These are phyloP conservation scores for Athalia cordata DNA, from an alignment of 2,888 invertebrate species.

Conservation along the genomic window DNA sequence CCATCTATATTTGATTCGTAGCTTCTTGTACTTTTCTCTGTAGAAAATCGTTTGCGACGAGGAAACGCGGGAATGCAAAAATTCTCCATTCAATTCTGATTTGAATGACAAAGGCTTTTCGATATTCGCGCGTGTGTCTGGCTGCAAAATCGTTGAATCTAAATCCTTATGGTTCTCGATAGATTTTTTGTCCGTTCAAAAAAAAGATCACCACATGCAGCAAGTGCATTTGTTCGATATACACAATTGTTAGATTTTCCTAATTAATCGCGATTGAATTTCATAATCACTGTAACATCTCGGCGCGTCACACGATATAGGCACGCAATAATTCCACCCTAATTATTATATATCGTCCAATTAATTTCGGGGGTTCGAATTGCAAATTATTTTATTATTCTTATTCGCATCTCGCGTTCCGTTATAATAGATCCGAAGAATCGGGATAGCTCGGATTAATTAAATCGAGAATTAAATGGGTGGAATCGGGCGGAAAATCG, in stretches of 20 bases:
- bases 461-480: conserved; percentile 43
- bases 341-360: too few relatives aligned
- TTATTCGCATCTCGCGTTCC: background rate
- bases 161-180: background rate
- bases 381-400: too few relatives aligned
- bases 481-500: conserved; percentile 46
- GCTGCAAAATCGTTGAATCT: conserved; percentile 10
- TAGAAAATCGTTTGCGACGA: background rate
- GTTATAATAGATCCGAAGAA: conserved; percentile 37
- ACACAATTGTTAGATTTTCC: too few relatives aligned
- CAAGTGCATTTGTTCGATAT: too few relatives aligned
- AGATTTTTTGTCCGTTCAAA: background rate
- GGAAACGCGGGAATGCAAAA: conserved; percentile 1
- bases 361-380: too few relatives aligned
- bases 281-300: too few relatives aligned
- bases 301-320: too few relatives aligned
- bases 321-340: too few relatives aligned
- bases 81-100: conserved; percentile 24
- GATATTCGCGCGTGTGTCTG: background rate
- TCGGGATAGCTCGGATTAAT: conserved; percentile 37
- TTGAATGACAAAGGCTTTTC: conserved; percentile 17
- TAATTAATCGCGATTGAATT: too few relatives aligned
- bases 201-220: too few relatives aligned
- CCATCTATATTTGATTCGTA: conserved; percentile 6
- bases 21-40: background rate